Base-by-base conservation (phyloP, 2,888 invertebrate genomes). In the Brachypterus glaber region DNA sequence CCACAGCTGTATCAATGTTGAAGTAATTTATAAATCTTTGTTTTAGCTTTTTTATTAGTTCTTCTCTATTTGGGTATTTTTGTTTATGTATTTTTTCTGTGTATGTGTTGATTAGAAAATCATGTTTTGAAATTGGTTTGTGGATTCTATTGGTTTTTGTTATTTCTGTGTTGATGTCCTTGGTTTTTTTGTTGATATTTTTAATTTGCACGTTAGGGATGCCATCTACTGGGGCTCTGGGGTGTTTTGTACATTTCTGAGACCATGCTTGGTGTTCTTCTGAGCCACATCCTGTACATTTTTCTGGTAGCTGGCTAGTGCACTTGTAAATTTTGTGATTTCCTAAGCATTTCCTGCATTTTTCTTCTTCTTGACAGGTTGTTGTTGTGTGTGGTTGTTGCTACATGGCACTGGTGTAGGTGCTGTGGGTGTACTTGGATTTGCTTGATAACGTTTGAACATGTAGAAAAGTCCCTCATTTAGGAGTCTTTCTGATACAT, bases 81-180 rank as follows among this genome's bases (percentile, higher is more conserved):
- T 21, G 21, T 7, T 21, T 21, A 21, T 21, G 5, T 21, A 21
- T 7, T 21, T 21, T 21, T 21, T 21, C 21, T 21, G 21, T 21
- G 21, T 7, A 21, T 7, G 21, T 21, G 9, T 21, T 21, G 5
- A 21, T 9, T 21, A 34, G 33, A 15, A 24, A 12, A 13, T 38
- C 38, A 16, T 38, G 38, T 17, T 27, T 34, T 9, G 33, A 17
- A 17, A 21, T 21, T 7, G 9, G 9, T 5, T 21, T 7, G 9
- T 21, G 7, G 5, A 7, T 21, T 21, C 7, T 21, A 21, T 7
- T 21, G 21, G 21, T 9, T 21, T 21, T 21, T 7, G 5, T 5
- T 21, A 21, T 21, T 21, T 9, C 9, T 21, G 21, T 7, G 21
- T 21, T 21, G 5, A 21, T 21, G 9, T 21, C 21, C 9, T 21